These are phyloP conservation scores for Vespertilio murinus DNA, from an alignment of 2,797 vertebrate species.

Conservation along the genomic window DNA sequence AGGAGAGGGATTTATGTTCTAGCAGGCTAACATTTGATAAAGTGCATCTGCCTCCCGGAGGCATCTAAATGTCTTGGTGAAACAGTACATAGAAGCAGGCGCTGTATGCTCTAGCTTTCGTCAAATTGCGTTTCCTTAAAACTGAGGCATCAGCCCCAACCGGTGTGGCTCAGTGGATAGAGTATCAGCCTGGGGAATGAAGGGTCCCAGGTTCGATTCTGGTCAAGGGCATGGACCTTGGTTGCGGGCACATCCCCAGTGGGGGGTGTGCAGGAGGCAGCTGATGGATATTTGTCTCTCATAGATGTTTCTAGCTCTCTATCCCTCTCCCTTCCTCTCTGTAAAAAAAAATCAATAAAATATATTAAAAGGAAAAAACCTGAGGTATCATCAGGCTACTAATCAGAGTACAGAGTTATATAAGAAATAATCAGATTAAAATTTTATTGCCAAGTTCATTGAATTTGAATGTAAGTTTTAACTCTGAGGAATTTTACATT, in stretches of 20 bases:
- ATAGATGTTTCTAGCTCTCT: too few relatives aligned
- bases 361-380: background rate
- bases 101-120: background rate
- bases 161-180: too few relatives aligned
- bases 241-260: too few relatives aligned
- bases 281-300: too few relatives aligned
- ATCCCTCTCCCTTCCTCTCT: too few relatives aligned
- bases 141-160: background rate
- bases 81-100: background rate
- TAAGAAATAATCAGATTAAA: background rate
- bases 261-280: too few relatives aligned
- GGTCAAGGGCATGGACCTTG: too few relatives aligned
- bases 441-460: background rate
- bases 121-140: slow-evolving; percentile 28
- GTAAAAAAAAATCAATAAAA: too few relatives aligned
- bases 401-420: background rate
- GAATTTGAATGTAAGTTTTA: background rate
- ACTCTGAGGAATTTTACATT: background rate
- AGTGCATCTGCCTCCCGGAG: background rate
- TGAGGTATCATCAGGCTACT: background rate
- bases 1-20: slow-evolving; percentile 25
- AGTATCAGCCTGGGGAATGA: too few relatives aligned
- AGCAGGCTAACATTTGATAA: slow-evolving; percentile 55
- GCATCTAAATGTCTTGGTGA: slow-evolving; percentile 1
- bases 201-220: too few relatives aligned